A percentile compares a stretch with the other conserved stretches of the same genome.
Evolutionary conservation across 2,888 invertebrate species (phyloP).

Genomic region (Leptarthrus brevirostris): DNA sequence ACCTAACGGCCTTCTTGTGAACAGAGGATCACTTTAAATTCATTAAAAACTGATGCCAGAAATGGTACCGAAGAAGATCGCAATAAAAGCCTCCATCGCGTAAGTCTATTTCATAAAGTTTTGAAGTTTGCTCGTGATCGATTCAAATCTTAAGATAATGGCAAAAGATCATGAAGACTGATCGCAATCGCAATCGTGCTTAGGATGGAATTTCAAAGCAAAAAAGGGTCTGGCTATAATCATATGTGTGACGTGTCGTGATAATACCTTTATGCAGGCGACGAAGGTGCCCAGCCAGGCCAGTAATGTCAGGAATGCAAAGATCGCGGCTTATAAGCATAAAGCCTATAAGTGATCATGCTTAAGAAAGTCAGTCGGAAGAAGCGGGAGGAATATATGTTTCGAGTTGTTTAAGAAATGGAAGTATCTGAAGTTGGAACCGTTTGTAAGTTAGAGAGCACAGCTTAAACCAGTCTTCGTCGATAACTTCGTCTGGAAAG

Average conservation of each 20-base stretch:
- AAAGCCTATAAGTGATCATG: not conserved
- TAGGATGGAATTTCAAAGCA: constrained; percentile 24
- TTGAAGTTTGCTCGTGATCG: not conserved
- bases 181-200: not conserved
- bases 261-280: constrained; percentile 10
- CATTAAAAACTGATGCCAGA: too few relatives aligned
- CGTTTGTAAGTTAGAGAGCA: too few relatives aligned
- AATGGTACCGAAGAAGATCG: too few relatives aligned
- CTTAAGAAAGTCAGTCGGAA: not conserved
- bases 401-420: not conserved
- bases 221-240: constrained; percentile 12
- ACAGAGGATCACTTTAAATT: too few relatives aligned
- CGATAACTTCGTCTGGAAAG: constrained; percentile 28
- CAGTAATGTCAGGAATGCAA: constrained; percentile 38
- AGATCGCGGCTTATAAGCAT: constrained; percentile 14
- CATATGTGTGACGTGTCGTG: constrained; percentile 19
- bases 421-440: constrained; percentile 33
- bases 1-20: too few relatives aligned
- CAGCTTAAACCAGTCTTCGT: constrained; percentile 22
- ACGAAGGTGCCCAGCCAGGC: constrained; percentile 5
- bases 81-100: too few relatives aligned
- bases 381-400: constrained; percentile 19
- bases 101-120: too few relatives aligned
- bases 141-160: not conserved
- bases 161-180: constrained; percentile 2